Evolutionary conservation across 2,797 vertebrate genomes (phyloP).

Genomic region (Melanotaenia maccullochi): DNA sequence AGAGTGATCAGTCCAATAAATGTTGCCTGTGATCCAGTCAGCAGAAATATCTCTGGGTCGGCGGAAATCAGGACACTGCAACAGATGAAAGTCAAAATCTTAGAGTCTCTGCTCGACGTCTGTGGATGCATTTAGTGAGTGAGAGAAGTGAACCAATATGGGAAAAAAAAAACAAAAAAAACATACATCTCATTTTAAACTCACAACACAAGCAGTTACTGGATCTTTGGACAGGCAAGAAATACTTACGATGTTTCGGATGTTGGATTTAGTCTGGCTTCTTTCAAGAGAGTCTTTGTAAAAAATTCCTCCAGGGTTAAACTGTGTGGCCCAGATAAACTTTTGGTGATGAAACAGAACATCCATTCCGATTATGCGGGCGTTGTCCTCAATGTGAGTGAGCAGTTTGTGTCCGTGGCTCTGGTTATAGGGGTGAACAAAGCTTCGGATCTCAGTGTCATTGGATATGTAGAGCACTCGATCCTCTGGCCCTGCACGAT

Average conservation of each 20-base stretch:
- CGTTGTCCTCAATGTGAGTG: slow-evolving; percentile 96
- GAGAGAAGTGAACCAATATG: background rate
- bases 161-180: background rate
- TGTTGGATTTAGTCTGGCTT: slow-evolving; percentile 90
- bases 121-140: background rate
- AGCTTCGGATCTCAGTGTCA: slow-evolving; percentile 99
- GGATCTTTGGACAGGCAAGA: background rate
- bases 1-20: slow-evolving; percentile 99
- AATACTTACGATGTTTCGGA: slow-evolving; percentile 95
- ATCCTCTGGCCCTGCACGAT: slow-evolving; percentile 93
- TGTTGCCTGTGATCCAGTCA: slow-evolving; percentile 97
- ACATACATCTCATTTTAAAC: background rate
- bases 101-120: background rate
- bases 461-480: slow-evolving; percentile 99
- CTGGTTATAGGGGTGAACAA: slow-evolving; percentile 99
- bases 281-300: slow-evolving; percentile 91
- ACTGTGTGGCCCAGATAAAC: slow-evolving; percentile 99
- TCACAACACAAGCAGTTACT: background rate
- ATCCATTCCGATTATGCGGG: slow-evolving; percentile 98
- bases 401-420: slow-evolving; percentile 94
- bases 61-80: slow-evolving; percentile 95
- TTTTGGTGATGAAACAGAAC: slow-evolving; percentile 94
- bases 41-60: slow-evolving; percentile 94
- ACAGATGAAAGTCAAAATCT: slow-evolving; percentile 30
- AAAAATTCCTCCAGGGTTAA: slow-evolving; percentile 99